phyloP scores from a whole-genome alignment of 2,888 invertebrate species.

The Sympetrum striolatum region DNA sequence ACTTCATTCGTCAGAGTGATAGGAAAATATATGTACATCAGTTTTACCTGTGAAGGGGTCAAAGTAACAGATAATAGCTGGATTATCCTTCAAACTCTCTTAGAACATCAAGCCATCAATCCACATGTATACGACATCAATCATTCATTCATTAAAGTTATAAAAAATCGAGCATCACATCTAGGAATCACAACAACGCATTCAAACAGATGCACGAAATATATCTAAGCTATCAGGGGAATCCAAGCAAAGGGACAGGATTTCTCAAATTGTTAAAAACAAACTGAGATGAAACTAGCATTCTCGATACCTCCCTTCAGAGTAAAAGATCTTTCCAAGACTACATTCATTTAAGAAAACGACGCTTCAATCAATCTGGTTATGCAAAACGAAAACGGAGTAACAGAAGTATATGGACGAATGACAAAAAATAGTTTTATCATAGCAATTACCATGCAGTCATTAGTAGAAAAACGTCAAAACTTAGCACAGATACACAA shows the following conservation, averaged over 20 bases:
- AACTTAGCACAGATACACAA: slow-evolving; percentile 14
- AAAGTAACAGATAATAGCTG: too few relatives aligned
- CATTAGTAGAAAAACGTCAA: slow-evolving; percentile 11
- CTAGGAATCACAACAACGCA: neutral
- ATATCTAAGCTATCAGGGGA: neutral
- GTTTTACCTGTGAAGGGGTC: too few relatives aligned
- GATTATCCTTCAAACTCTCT: too few relatives aligned
- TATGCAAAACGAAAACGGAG: neutral
- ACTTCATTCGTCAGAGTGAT: too few relatives aligned
- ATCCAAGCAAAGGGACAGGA: neutral
- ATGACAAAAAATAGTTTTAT: neutral
- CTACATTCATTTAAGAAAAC: neutral
- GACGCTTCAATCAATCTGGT: neutral
- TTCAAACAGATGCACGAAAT: neutral
- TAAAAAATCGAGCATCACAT: neutral
- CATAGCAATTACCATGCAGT: slow-evolving; percentile 25
- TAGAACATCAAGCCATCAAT: too few relatives aligned
- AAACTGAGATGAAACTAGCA: neutral
- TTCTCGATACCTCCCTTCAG: neutral
- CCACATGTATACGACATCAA: neutral
- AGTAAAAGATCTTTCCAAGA: neutral
- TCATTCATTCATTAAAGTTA: neutral
- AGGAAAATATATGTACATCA: too few relatives aligned
- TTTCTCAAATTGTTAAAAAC: neutral
- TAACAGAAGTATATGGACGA: neutral